phyloP scores from a whole-genome alignment of 2,113 vertebrate genomes.

The Podilymbus podiceps region DNA sequence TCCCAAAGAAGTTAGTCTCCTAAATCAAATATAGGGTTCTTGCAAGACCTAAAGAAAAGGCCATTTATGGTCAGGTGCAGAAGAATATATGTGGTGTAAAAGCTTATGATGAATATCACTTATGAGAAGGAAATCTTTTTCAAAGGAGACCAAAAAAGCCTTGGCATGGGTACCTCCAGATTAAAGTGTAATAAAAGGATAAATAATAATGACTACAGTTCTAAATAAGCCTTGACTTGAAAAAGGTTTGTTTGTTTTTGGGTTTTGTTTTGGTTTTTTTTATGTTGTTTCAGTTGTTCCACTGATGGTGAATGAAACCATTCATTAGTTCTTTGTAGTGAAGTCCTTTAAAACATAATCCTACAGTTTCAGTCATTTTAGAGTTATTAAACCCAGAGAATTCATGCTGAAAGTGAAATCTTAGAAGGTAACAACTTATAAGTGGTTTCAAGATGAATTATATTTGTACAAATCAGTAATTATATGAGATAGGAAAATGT shows the following conservation, averaged over 20 bases:
- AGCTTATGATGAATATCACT: background rate
- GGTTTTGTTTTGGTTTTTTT: background rate
- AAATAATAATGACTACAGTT: background rate
- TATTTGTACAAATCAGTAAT: background rate
- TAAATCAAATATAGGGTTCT: background rate
- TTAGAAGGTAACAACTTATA: background rate
- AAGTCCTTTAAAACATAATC: background rate
- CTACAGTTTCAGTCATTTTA: background rate
- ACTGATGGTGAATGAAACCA: background rate
- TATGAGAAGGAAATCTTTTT: background rate
- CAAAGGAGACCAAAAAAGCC: background rate
- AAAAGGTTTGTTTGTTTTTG: background rate
- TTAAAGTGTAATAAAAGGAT: background rate
- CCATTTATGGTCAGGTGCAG: background rate
- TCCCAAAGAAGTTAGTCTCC: background rate
- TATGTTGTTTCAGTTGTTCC: background rate
- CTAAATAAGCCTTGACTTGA: background rate
- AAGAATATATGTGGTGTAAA: background rate
- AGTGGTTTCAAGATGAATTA: background rate
- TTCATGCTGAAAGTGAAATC: background rate
- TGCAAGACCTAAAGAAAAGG: background rate
- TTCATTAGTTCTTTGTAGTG: background rate
- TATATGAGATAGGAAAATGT: background rate
- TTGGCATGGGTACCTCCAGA: background rate
- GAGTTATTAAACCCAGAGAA: constrained; percentile 1